Conservation (phyloP, 2,113 vertebrate species). For the Lonchura striata region DNA sequence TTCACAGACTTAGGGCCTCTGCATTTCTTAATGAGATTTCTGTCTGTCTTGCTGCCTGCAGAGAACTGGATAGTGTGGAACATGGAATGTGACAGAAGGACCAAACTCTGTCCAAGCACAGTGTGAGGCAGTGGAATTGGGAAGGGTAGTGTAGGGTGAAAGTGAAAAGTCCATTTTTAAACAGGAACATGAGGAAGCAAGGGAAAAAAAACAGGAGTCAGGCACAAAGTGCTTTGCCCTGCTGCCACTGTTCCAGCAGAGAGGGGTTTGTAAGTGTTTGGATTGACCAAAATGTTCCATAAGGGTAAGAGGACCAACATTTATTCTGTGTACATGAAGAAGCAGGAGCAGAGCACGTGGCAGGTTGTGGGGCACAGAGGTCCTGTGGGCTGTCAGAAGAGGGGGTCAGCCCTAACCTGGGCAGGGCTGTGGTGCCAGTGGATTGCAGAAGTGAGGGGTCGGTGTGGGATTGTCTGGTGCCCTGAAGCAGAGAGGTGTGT, state of each 20-base stretch:
- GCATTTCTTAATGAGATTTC: background rate
- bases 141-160: background rate
- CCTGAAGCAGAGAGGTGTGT: background rate
- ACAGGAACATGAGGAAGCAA: background rate
- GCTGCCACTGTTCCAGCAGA: background rate
- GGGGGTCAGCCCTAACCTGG: background rate
- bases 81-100: background rate
- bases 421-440: background rate
- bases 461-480: background rate
- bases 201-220: background rate
- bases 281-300: background rate
- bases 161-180: background rate
- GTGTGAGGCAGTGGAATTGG: background rate
- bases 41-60: background rate
- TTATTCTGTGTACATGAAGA: rapidly evolving
- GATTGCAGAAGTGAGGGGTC: background rate
- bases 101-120: background rate
- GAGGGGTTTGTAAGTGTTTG: background rate
- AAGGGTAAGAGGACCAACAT: background rate
- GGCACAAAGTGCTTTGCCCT: background rate
- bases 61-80: background rate
- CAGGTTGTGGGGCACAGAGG: background rate
- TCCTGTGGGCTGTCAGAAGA: background rate
- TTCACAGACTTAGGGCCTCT: background rate
- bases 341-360: background rate